phyloP scores from a whole-genome alignment of 2,797 vertebrate genomes.

The Clarias pachynema region DNA sequence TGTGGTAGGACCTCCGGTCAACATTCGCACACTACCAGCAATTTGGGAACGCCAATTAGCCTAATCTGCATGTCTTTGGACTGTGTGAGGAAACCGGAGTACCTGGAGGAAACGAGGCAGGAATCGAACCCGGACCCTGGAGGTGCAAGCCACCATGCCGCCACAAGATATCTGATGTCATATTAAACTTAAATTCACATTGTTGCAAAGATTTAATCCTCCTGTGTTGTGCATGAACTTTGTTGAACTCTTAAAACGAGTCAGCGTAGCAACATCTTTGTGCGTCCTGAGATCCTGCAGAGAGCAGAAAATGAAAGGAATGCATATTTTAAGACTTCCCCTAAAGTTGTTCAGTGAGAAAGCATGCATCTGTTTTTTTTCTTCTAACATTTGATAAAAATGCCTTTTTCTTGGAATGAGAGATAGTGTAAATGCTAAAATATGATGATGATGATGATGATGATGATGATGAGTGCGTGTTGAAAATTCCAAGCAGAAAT shows the following conservation, averaged over 20 bases:
- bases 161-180: background rate
- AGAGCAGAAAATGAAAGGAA: constrained; percentile 35
- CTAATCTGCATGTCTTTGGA: no score
- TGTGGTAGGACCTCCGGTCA: no score
- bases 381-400: background rate
- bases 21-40: no score
- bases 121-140: no score
- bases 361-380: constrained; percentile 25
- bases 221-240: background rate
- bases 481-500: background rate
- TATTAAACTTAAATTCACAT: background rate
- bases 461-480: background rate
- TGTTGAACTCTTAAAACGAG: background rate
- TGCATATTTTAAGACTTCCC: constrained; percentile 19
- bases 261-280: background rate
- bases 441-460: background rate
- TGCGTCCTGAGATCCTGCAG: background rate
- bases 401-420: background rate
- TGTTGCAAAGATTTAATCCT: background rate
- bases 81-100: no score
- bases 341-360: background rate
- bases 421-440: background rate
- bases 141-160: no score
- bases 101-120: no score
- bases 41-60: no score